phyloP scores from a whole-genome alignment of 1,140 invertebrate genomes.

The Philopotamus ludificatus region DNA sequence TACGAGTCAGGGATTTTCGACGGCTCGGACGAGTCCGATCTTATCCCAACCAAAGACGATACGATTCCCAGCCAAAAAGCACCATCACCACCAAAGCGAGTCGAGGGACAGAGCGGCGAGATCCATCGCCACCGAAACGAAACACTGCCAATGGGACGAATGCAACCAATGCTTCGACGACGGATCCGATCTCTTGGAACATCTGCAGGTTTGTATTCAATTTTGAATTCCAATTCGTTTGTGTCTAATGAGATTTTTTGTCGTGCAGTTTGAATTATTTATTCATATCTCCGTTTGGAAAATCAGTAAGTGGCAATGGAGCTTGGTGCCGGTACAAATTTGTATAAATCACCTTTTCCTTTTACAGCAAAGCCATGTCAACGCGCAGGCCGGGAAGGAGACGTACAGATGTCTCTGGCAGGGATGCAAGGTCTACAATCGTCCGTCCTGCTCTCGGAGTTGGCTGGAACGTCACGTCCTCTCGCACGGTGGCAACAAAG shows the following conservation, averaged over 20 bases:
- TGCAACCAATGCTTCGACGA: conserved; percentile 77
- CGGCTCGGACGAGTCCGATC: conserved; percentile 61
- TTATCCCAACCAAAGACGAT: conserved; percentile 76
- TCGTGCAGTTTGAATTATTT: background rate
- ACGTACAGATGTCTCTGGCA: conserved; percentile 89
- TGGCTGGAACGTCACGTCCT: conserved; percentile 93
- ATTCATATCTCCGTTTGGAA: too few relatives aligned
- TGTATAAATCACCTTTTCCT: background rate
- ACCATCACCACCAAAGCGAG: conserved; percentile 49
- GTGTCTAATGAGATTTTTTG: background rate
- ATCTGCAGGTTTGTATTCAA: conserved; percentile 69
- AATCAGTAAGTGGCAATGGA: too few relatives aligned
- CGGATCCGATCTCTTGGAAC: conserved; percentile 79
- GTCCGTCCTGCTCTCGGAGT: conserved; percentile 82
- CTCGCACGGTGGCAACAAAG: conserved; percentile 89
- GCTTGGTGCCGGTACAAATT: background rate
- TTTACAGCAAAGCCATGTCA: conserved; percentile 77
- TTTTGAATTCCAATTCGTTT: background rate
- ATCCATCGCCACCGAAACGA: conserved; percentile 43
- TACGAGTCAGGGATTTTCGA: conserved; percentile 36
- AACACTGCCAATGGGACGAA: conserved; percentile 79
- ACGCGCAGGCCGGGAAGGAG: conserved; percentile 75
- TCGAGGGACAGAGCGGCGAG: conserved; percentile 39
- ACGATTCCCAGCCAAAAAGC: conserved; percentile 66
- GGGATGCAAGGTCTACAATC: conserved; percentile 92